These are phyloP conservation scores for Alcis repandata DNA, from an alignment of 2,888 invertebrate genomes.

Conservation along the genomic window DNA sequence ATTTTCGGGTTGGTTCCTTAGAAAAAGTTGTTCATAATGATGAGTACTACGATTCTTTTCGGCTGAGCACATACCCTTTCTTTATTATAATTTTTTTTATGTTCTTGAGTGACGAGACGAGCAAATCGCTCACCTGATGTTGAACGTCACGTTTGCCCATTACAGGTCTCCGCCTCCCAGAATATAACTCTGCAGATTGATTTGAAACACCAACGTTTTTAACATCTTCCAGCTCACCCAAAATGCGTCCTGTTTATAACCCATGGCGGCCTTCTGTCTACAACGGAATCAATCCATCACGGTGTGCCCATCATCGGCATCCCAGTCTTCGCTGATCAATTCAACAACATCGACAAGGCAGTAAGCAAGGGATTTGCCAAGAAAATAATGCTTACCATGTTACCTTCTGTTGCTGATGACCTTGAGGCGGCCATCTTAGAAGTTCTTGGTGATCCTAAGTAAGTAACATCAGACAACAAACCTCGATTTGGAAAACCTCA, in stretches of 20 bases:
- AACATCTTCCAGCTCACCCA: slow-evolving; percentile 63
- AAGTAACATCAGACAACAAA: slow-evolving; percentile 45
- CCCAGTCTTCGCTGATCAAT: slow-evolving; percentile 67
- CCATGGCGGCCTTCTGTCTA: slow-evolving; percentile 66
- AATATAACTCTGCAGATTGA: no score
- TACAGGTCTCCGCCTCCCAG: no score
- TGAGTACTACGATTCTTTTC: no score
- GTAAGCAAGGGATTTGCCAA: slow-evolving; percentile 61
- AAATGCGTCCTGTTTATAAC: slow-evolving; percentile 67
- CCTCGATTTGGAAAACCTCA: no score
- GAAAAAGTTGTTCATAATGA: no score
- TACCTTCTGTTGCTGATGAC: slow-evolving; percentile 8
- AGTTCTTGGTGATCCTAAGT: slow-evolving; percentile 58
- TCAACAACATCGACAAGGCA: slow-evolving; percentile 60
- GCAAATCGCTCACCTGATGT: no score
- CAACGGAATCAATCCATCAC: slow-evolving; percentile 63
- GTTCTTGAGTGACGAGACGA: no score
- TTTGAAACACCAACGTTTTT: no score
- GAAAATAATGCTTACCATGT: slow-evolving; percentile 54
- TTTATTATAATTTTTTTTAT: no score
- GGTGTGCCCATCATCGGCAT: slow-evolving; percentile 68
- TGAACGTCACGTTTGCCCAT: no score
- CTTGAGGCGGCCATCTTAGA: slow-evolving; percentile 59
- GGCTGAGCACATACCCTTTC: no score
- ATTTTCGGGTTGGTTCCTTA: no score